phyloP scores from a whole-genome alignment of 1,140 invertebrate species.

The Argopecten irradians region DNA sequence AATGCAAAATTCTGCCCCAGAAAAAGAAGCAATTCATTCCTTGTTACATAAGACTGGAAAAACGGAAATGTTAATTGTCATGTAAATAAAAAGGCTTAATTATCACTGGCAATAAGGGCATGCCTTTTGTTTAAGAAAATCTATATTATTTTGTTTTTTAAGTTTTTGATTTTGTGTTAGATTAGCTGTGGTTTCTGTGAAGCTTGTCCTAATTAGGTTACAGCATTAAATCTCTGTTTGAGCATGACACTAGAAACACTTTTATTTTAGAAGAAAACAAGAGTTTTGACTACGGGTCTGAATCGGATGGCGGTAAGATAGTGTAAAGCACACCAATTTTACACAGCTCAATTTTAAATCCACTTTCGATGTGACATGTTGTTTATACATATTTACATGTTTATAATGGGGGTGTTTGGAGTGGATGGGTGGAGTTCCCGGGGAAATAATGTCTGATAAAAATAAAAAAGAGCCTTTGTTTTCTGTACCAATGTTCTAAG shows the following conservation, averaged over 20 bases:
- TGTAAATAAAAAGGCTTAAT: neutral
- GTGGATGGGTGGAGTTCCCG: no score
- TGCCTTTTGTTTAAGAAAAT: neutral
- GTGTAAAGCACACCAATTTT: neutral
- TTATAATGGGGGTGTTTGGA: no score
- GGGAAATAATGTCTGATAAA: no score
- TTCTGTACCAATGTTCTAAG: no score
- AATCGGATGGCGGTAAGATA: neutral
- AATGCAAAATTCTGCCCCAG: neutral
- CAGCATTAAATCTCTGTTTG: neutral
- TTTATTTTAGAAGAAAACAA: slow-evolving; percentile 10
- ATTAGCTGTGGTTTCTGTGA: neutral
- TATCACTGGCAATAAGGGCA: neutral
- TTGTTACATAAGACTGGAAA: no score
- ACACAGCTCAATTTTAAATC: neutral
- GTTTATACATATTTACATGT: neutral
- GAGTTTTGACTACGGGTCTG: slow-evolving; percentile 7
- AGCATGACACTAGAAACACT: neutral
- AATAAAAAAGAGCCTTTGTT: no score
- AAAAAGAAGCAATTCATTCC: no score
- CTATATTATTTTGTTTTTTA: neutral
- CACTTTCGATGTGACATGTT: no score
- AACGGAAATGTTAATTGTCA: no score
- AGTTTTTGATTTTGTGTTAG: neutral
- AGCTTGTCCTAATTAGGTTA: neutral